Conservation (phyloP, 2,888 invertebrate species). For the Leucania comma region DNA sequence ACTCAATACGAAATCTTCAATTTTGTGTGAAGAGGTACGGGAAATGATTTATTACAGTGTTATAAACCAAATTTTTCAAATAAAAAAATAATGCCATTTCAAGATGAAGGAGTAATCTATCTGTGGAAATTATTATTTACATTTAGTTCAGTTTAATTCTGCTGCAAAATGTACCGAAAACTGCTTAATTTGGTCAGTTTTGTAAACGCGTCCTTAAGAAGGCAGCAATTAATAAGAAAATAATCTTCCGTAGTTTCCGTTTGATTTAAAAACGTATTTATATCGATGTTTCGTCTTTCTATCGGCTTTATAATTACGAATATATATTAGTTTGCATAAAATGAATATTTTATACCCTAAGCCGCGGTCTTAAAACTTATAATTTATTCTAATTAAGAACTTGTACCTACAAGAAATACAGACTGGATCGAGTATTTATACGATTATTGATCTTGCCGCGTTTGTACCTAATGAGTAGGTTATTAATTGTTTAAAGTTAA, state of each 20-base stretch:
- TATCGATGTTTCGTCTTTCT: neutral
- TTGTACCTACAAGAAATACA: conserved; percentile 12
- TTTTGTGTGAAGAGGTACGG: no score
- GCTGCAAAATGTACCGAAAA: no score
- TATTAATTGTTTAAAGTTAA: neutral
- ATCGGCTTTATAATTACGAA: neutral
- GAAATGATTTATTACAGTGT: no score
- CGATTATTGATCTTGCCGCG: conserved; percentile 3
- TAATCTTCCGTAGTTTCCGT: neutral
- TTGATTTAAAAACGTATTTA: neutral
- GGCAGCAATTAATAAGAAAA: no score
- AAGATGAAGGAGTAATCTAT: no score
- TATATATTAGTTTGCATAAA: conserved; percentile 28
- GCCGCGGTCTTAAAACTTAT: conserved; percentile 17
- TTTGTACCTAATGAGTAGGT: neutral
- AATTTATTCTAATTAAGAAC: conserved; percentile 48
- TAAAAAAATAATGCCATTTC: no score
- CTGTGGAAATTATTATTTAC: no score
- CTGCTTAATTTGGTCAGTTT: no score
- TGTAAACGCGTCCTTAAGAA: no score
- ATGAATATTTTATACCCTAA: conserved; percentile 25
- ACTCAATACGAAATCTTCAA: no score
- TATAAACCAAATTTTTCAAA: no score
- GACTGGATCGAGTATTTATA: conserved; percentile 14
- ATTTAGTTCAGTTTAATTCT: no score